phyloP scores from a whole-genome alignment of 2,797 vertebrate genomes.

The Sternotherus odoratus region DNA sequence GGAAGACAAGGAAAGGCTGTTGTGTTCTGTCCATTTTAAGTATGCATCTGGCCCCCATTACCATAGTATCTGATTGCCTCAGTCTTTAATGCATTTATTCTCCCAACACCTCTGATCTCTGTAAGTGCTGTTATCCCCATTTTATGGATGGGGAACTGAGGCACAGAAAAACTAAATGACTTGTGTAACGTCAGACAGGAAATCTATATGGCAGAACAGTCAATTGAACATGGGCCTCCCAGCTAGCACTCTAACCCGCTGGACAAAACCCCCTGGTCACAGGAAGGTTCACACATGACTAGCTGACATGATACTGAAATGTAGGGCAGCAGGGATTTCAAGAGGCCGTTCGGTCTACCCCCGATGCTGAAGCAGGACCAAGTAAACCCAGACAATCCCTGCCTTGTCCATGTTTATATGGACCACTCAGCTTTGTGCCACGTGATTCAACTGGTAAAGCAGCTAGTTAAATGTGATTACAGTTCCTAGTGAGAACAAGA shows the following conservation, averaged over 20 bases:
- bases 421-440: fast-evolving
- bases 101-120: neutral
- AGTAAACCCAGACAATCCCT: neutral
- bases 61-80: conserved; percentile 21
- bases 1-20: conserved; percentile 54
- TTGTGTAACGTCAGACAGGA: neutral
- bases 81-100: conserved; percentile 45
- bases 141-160: neutral
- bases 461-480: neutral
- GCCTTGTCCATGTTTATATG: neutral
- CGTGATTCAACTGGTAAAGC: neutral
- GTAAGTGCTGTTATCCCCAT: neutral
- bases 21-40: conserved; percentile 3
- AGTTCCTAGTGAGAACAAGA: neutral
- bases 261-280: neutral
- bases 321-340: neutral
- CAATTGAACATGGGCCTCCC: neutral
- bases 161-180: neutral
- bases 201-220: neutral
- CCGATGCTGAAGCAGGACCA: neutral
- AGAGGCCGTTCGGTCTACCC: too few relatives aligned
- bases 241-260: neutral
- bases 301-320: neutral
- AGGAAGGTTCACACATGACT: neutral
- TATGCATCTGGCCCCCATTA: neutral